Conservation (phyloP, 2,888 invertebrate species). For the Drosophila phalerata region DNA sequence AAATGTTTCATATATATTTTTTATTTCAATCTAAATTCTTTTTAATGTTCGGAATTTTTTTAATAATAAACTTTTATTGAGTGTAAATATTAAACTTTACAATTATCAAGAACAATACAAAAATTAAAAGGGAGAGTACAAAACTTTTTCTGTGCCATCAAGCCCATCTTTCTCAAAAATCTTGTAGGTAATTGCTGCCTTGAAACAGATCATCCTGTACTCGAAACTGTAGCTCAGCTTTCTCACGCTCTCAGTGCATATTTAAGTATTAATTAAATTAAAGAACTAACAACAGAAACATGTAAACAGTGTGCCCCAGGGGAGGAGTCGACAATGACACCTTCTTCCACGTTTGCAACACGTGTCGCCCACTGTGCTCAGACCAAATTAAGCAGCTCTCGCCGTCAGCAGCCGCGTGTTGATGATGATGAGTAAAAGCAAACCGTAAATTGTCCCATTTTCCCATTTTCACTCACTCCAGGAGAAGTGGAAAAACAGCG, state of each 20-base stretch:
- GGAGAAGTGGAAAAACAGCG: conserved; percentile 54
- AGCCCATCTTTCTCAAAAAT: neutral
- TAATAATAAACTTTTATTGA: too few relatives aligned
- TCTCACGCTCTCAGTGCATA: conserved; percentile 65
- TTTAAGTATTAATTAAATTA: conserved; percentile 75
- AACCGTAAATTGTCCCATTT: conserved; percentile 75
- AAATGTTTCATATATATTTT: too few relatives aligned
- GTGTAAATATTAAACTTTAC: too few relatives aligned
- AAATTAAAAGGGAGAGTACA: neutral
- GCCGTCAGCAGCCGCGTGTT: conserved; percentile 61
- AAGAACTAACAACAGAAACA: conserved; percentile 73
- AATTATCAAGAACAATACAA: too few relatives aligned
- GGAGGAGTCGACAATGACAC: conserved; percentile 44
- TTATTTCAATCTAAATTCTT: too few relatives aligned
- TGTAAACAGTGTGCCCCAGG: conserved; percentile 65
- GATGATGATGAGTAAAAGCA: conserved; percentile 71
- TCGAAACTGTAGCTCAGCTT: conserved; percentile 8
- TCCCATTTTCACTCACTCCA: conserved; percentile 32
- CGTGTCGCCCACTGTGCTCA: conserved; percentile 66
- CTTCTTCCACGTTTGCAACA: conserved; percentile 56
- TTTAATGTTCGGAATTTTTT: too few relatives aligned
- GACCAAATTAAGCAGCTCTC: conserved; percentile 75
- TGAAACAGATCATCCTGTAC: neutral
- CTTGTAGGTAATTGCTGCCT: neutral
- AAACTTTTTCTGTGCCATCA: neutral